Evolutionary conservation across 2,888 invertebrate genomes (phyloP).

Genomic region (Aethes cnicana): DNA sequence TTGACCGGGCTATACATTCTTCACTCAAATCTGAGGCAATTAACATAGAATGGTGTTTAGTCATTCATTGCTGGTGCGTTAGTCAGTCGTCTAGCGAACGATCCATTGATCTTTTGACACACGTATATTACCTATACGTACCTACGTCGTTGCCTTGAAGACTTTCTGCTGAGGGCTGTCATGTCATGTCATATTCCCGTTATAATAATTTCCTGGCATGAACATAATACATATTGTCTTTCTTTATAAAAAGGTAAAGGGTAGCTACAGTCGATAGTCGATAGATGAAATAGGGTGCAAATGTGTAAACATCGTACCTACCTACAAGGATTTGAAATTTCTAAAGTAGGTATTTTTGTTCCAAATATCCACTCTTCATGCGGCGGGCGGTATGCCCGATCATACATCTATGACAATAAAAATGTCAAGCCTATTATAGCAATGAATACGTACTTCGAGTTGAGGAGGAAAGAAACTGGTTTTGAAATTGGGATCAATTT

Average conservation of each 20-base stretch:
- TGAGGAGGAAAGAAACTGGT: slow-evolving; percentile 10
- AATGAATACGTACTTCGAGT: not conserved
- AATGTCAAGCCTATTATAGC: no score
- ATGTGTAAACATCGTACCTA: no score
- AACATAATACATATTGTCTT: no score
- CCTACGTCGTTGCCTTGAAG: slow-evolving; percentile 2
- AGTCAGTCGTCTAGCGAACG: slow-evolving; percentile 14
- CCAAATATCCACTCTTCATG: no score
- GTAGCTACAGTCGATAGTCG: no score
- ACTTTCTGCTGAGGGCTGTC: not conserved
- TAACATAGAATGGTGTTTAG: slow-evolving; percentile 26
- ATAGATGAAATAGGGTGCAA: no score
- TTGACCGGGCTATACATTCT: slow-evolving; percentile 19
- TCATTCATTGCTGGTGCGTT: slow-evolving; percentile 11
- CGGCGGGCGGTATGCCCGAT: no score
- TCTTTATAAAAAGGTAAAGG: no score
- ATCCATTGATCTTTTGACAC: slow-evolving; percentile 12
- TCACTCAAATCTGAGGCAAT: slow-evolving; percentile 24
- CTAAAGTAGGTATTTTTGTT: no score
- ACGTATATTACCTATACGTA: not conserved
- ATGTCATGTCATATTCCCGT: not conserved
- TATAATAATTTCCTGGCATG: no score
- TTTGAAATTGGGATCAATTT: slow-evolving; percentile 27
- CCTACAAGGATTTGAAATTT: no score
- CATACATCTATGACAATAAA: no score